Conservation (phyloP, 2,888 invertebrate species). For the Sinelater perroti region DNA sequence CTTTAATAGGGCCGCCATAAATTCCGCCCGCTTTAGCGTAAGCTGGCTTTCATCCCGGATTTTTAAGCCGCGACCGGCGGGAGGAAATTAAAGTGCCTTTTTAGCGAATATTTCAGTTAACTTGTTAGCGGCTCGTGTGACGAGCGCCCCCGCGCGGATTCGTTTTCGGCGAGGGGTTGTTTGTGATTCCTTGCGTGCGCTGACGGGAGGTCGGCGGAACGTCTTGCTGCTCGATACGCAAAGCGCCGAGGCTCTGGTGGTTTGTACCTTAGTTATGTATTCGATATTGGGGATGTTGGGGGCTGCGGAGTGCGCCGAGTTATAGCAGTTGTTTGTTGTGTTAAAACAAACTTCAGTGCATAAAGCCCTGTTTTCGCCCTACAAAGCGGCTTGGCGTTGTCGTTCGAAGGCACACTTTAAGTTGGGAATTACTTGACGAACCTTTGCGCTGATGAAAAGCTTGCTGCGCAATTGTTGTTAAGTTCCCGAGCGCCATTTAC, state of each 20-base stretch:
- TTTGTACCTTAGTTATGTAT: constrained; percentile 18
- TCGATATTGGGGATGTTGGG: constrained; percentile 16
- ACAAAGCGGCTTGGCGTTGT: constrained; percentile 23
- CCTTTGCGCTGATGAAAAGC: constrained; percentile 9
- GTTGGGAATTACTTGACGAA: constrained; percentile 4
- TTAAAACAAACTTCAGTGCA: constrained; percentile 24
- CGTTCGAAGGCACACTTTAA: constrained; percentile 19
- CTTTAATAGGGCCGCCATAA: constrained; percentile 44
- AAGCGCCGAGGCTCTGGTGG: constrained; percentile 13
- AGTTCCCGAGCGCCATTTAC: too few species aligned
- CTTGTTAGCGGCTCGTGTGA: constrained; percentile 6
- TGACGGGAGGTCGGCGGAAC: neutral
- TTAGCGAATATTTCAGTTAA: constrained; percentile 19
- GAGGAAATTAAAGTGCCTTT: constrained; percentile 22
- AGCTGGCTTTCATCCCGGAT: constrained; percentile 17
- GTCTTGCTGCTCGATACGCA: constrained; percentile 9
- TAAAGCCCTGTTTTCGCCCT: constrained; percentile 23
- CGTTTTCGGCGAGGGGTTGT: too few species aligned
- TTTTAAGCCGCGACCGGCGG: neutral
- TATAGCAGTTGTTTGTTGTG: constrained; percentile 28
- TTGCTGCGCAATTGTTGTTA: constrained; percentile 5
- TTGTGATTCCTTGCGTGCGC: neutral
- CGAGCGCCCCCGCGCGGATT: too few species aligned
- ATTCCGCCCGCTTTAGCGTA: constrained; percentile 19
- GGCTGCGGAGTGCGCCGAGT: constrained; percentile 6